Evolutionary conservation across 2,888 invertebrate species (phyloP).

Genomic region (Achlya flavicornis): DNA sequence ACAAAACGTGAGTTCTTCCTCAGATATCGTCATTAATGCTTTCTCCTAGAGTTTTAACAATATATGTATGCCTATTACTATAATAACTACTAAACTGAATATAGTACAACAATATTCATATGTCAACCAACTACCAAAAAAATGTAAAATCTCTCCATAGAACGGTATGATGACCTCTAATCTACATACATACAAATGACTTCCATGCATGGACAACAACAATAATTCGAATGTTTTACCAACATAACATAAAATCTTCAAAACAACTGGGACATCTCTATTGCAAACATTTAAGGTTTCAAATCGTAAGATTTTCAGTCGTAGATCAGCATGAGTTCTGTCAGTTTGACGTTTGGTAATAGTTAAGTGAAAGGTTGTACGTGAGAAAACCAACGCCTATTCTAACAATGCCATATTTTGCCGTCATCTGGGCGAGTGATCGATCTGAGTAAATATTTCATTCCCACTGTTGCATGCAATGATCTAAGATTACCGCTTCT

Average conservation of each 20-base stretch:
- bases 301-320: constrained; percentile 31
- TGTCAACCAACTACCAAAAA: constrained; percentile 61
- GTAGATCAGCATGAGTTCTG: constrained; percentile 21
- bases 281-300: constrained; percentile 42
- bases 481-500: constrained; percentile 55
- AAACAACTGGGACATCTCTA: constrained; percentile 25
- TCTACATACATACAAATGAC: constrained; percentile 80
- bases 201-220: constrained; percentile 78
- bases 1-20: background rate
- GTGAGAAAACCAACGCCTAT: constrained; percentile 80
- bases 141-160: constrained; percentile 63
- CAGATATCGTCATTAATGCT: background rate
- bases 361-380: constrained; percentile 79
- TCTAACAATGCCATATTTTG: constrained; percentile 80
- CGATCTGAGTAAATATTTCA: constrained; percentile 79
- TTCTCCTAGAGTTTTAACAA: background rate
- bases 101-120: constrained; percentile 60
- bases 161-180: constrained; percentile 79
- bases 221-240: constrained; percentile 68
- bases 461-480: constrained; percentile 61
- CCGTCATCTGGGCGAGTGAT: constrained; percentile 75
- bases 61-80: background rate
- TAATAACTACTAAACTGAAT: constrained; percentile 30
- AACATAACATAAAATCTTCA: constrained; percentile 28
- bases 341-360: constrained; percentile 69